Evolutionary conservation across 2,797 vertebrate genomes (phyloP), one percentile per base, ranked within the genome.

Genomic region (Eptatretus atami): DNA sequence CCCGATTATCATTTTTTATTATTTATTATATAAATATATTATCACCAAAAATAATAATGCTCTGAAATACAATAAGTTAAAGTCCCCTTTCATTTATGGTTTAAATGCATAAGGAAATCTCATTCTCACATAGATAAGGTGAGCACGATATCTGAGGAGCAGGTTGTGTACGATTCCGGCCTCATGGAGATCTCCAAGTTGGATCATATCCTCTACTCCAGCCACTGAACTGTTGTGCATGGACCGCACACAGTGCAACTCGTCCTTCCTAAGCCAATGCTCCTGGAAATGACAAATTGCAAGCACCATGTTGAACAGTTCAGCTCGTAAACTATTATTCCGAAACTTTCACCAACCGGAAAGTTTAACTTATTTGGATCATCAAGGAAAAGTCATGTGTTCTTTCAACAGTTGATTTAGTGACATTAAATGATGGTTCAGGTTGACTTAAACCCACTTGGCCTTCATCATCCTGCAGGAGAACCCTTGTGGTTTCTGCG

Each of bases 161-260:
- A 98, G 82, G 75, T 98, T 98, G 71, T 80, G 80, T 63, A 98
- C 81, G 60, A 96, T 80, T 57, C 85, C 84, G 0, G 84, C 90
- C 74, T 98, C 88, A 0, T 86, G 77, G 63, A 96, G 77, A 63
- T 98, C 90, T 1, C 86, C 88, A 0, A 98, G 78, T 53, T 73
- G 24, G 67, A 96, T 94, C 92, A 96, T 98, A 74, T 98, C 88
- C 6, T 96, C 87, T 64, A 94, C 85, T 1, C 84, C 88, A 9
- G 78, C 74, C 10, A 73, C 75, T 1, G 81, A 84, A 65, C 79
- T 82, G 60, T 84, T 81, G 71, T 98, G 86, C 92, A 98, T 98
- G 65, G 77, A 72, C 3, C 68, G 75, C 65, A 86, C 71, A 63
- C 67, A 65, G 14, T 69, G 72, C 54, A 73, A 68, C 66, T 78